Conservation (phyloP, 2,888 invertebrate genomes). For the Drosophila hamatofila region DNA sequence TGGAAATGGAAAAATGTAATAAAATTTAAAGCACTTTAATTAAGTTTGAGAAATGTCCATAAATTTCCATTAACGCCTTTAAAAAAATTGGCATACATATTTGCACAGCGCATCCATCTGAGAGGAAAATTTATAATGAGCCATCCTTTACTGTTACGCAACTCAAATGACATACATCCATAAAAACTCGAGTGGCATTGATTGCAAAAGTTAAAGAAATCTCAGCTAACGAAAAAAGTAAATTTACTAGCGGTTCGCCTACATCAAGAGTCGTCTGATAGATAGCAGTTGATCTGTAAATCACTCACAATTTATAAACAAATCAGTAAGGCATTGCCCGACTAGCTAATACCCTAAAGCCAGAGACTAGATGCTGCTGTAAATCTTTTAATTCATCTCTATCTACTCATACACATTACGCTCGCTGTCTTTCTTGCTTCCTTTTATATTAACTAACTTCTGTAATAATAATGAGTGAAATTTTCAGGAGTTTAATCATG, state of each 20-base stretch:
- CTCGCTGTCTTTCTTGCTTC: too few relatives aligned
- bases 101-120: not conserved
- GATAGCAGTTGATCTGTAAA: constrained; percentile 9
- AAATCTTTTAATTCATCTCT: too few relatives aligned
- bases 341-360: not conserved
- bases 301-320: not conserved
- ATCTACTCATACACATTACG: too few relatives aligned
- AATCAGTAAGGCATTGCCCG: not conserved
- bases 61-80: not conserved
- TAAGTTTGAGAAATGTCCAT: not conserved
- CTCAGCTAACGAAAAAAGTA: constrained; percentile 24
- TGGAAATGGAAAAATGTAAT: not conserved
- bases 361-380: not conserved
- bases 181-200: not conserved
- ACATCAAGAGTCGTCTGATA: not conserved
- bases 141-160: not conserved
- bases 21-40: not conserved
- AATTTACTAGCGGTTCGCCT: constrained; percentile 27
- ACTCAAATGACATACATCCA: not conserved
- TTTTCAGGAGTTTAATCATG: too few relatives aligned
- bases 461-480: too few relatives aligned
- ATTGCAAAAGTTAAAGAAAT: constrained; percentile 26
- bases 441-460: too few relatives aligned
- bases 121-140: not conserved
- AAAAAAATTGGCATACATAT: not conserved